These are phyloP conservation scores for Vanessa tameamea DNA, from an alignment of 1,140 invertebrate species.

Conservation along the genomic window DNA sequence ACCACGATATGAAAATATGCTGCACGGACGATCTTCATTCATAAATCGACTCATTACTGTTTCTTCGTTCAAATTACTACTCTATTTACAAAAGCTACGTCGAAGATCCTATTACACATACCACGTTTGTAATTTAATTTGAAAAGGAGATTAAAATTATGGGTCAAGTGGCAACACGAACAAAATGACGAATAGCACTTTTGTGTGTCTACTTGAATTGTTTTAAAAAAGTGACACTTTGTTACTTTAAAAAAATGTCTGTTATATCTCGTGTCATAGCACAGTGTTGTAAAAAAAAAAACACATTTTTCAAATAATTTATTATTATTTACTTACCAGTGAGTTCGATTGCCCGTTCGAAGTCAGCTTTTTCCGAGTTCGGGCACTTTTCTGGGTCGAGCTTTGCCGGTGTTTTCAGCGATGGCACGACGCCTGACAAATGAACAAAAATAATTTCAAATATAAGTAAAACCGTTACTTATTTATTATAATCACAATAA, in stretches of 20 bases:
- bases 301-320: background rate
- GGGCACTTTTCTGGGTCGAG: slow-evolving; percentile 79
- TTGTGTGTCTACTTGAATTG: background rate
- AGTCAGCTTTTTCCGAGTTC: slow-evolving; percentile 87
- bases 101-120: slow-evolving; percentile 39
- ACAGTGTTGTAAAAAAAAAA: too few relatives aligned
- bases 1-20: slow-evolving; percentile 47
- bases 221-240: background rate
- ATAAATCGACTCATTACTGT: slow-evolving; percentile 50
- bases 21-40: slow-evolving; percentile 57
- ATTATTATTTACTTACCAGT: slow-evolving; percentile 78
- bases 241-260: background rate
- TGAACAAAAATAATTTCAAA: background rate
- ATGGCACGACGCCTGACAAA: slow-evolving; percentile 61
- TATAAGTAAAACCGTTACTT: too few relatives aligned
- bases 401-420: slow-evolving; percentile 67
- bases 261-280: background rate
- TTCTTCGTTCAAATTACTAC: slow-evolving; percentile 46
- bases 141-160: background rate
- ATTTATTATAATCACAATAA: too few relatives aligned
- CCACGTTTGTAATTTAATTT: slow-evolving; percentile 20
- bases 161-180: background rate
- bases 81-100: slow-evolving; percentile 44
- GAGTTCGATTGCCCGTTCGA: slow-evolving; percentile 91
- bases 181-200: background rate